A percentile compares a stretch with the other conserved stretches of the same genome.
Conservation (phyloP, 2,888 invertebrate genomes). For the Morinoia aosen region DNA sequence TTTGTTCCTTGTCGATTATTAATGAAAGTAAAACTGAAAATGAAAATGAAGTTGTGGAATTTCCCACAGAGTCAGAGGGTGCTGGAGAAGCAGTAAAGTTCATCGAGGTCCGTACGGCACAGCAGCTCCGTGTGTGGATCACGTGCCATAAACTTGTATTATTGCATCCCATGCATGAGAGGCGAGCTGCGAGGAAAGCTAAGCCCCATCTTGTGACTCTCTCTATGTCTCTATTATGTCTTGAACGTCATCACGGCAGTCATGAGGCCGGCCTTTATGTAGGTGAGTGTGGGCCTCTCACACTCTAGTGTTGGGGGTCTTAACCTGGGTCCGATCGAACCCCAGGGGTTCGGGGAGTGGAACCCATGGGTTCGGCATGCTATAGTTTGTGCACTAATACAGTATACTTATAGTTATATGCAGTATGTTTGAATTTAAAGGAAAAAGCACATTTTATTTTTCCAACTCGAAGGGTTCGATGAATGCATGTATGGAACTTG, state of each 20-base stretch:
- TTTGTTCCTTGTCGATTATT: too few relatives aligned
- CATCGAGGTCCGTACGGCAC: neutral
- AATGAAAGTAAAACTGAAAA: too few relatives aligned
- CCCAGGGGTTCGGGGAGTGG: too few relatives aligned
- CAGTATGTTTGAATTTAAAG: too few relatives aligned
- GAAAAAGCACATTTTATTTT: too few relatives aligned
- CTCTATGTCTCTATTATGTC: neutral
- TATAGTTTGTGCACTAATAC: too few relatives aligned
- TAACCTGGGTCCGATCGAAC: too few relatives aligned
- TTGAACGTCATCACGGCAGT: neutral
- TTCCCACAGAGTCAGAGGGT: neutral
- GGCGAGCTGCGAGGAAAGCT: neutral
- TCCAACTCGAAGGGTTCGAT: too few relatives aligned
- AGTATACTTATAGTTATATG: neutral
- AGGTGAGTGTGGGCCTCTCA: neutral
- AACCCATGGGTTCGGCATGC: too few relatives aligned
- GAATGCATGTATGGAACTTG: too few relatives aligned
- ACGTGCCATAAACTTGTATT: slow-evolving; percentile 32
- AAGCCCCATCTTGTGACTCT: neutral
- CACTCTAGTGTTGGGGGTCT: too few relatives aligned
- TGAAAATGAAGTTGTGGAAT: too few relatives aligned
- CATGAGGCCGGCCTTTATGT: neutral
- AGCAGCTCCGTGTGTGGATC: neutral
- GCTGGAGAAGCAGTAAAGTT: slow-evolving; percentile 21
- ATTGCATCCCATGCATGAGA: slow-evolving; percentile 38